Base-by-base conservation (phyloP, 2,797 vertebrate species). In the Channallabes apus region DNA sequence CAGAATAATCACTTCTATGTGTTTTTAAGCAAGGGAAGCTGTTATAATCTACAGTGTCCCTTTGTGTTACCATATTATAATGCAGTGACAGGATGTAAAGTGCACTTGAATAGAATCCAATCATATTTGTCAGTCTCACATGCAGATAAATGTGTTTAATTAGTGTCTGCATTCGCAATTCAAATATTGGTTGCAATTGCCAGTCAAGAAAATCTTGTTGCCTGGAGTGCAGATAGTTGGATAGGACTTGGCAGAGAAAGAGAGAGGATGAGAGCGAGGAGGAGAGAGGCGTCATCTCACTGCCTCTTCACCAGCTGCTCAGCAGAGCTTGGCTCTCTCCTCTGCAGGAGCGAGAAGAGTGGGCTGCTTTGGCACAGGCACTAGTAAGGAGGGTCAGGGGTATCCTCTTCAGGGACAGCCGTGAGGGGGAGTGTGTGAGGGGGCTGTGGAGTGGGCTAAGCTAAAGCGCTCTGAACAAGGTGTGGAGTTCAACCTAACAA, bases 221-320 rank as follows among this genome's bases (percentile, higher is more conserved):
- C 84, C 87, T 88, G 82, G 84, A 80, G 84, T 82, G 85, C 38
- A 82, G 85, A 83, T 85, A 86, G 87, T 88, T 85, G 71, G 84
- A 88, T 80, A 56, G 83, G 85, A 88, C 82, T 90, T 88, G 88
- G 85, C 85, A 87, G 88, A 86, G 85, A 84, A 82, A 77, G 51
- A 76, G 84, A 87, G 84, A 86, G 85, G 85, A 86, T 58, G 81
- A 80, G 82, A 84, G 84, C 6, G 59, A 85, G 82, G 64, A 64
- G 83, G 84, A 88, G 81, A 87, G 88, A 88, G 87, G 87, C 86
- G 84, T 86, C 82, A 85, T 85, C 85, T 85, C 80, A 61, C 87
- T 86, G 88, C 89, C 89, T 89, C 90, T 89, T 90, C 90, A 90
- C 86, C 89, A 87, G 88, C 89, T 90, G 86, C 87, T 90, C 84